Percentiles rank a stretch among this genome's conserved stretches.
Conservation (phyloP, 2,797 vertebrate species). For the Mormyrops boulengeri region DNA sequence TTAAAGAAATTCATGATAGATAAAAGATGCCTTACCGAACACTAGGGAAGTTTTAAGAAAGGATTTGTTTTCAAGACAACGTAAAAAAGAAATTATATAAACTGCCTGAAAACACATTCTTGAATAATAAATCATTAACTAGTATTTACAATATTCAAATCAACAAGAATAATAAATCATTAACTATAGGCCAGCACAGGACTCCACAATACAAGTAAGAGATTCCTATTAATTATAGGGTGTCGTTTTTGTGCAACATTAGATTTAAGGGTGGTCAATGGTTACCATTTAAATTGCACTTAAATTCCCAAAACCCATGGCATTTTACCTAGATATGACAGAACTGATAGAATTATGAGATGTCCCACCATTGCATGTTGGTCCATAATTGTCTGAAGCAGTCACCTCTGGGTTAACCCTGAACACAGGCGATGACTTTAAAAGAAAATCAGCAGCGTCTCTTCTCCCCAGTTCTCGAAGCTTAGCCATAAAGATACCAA, state of each 20-base stretch:
- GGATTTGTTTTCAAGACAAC: background rate
- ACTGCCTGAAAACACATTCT: conserved; percentile 41
- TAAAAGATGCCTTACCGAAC: conserved; percentile 9
- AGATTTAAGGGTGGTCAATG: conserved; percentile 18
- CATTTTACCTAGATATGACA: conserved; percentile 83
- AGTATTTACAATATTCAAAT: conserved; percentile 42
- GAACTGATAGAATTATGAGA: conserved; percentile 98
- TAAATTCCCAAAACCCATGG: conserved; percentile 19
- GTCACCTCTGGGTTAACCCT: conserved; percentile 75
- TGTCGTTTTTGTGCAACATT: conserved; percentile 22
- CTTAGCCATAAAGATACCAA: conserved; percentile 82
- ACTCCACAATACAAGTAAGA: conserved; percentile 21
- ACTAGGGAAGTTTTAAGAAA: conserved; percentile 11
- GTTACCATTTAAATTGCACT: conserved; percentile 33
- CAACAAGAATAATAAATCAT: conserved; percentile 39
- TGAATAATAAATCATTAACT: conserved; percentile 30
- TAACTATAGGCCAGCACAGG: conserved; percentile 7
- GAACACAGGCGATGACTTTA: conserved; percentile 85
- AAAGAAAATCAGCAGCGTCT: conserved; percentile 88
- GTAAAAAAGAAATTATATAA: conserved; percentile 13
- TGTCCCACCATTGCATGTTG: conserved; percentile 86
- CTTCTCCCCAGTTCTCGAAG: conserved; percentile 89
- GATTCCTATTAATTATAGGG: conserved; percentile 25
- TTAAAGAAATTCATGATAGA: conserved; percentile 16
- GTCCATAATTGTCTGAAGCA: conserved; percentile 68